These are phyloP conservation scores for Brachionus sp. DNA, from an alignment of 1,140 invertebrate genomes.

Conservation along the genomic window DNA sequence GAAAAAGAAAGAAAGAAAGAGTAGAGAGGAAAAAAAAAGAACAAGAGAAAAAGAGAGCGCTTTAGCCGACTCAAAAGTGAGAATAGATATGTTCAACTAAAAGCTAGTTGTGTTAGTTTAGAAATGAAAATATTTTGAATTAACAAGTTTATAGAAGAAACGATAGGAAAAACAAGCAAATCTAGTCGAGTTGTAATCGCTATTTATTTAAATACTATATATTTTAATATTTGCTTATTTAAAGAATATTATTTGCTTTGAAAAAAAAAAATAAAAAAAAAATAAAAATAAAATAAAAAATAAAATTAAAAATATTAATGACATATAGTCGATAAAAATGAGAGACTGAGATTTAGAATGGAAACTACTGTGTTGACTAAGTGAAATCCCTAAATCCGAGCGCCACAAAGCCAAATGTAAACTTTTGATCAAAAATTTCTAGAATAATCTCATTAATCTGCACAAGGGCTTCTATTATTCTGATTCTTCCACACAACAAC, in stretches of 20 bases:
- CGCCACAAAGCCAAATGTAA: constrained; percentile 11
- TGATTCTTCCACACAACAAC: constrained; percentile 7
- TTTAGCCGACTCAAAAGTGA: not conserved
- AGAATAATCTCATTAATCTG: constrained; percentile 30
- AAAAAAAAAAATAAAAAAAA: not conserved
- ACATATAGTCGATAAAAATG: not conserved
- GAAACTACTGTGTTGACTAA: not conserved
- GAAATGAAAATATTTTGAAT: constrained; percentile 38
- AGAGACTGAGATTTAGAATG: not conserved
- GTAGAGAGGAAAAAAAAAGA: not conserved
- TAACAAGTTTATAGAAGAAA: constrained; percentile 33
- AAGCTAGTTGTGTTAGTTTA: constrained; percentile 17
- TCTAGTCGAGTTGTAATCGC: not conserved
- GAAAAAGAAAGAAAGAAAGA: not conserved
- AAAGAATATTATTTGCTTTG: constrained; percentile 40
- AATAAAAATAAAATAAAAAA: not conserved
- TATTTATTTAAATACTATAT: constrained; percentile 40
- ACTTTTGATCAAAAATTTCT: not conserved
- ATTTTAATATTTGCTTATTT: constrained; percentile 42
- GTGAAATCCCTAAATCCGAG: not conserved
- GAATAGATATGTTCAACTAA: constrained; percentile 21
- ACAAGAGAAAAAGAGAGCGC: not conserved
- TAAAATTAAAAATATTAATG: constrained; percentile 37
- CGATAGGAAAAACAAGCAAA: constrained; percentile 18
- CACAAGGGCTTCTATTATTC: constrained; percentile 8